Percentiles rank a stretch among this genome's conserved stretches.
These are phyloP conservation scores for Kryptopterus vitreolus DNA, from an alignment of 2,797 vertebrate species.

Conservation along the genomic window DNA sequence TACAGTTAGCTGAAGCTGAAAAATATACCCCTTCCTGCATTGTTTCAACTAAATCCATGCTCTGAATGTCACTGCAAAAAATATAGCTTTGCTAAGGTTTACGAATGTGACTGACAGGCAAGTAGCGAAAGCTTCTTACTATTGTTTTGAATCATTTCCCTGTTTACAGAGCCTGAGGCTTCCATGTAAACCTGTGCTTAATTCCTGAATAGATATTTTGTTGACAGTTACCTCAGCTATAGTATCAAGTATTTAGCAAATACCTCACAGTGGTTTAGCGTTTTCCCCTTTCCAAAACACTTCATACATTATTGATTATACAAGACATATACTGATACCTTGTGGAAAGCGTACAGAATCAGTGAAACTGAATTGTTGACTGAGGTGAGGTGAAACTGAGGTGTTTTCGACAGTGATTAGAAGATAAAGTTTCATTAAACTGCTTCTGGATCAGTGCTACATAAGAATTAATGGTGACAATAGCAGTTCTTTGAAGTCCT, in stretches of 20 bases:
- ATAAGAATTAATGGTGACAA: background rate
- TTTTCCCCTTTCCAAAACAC: background rate
- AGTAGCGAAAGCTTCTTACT: background rate
- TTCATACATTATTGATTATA: background rate
- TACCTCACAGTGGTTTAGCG: background rate
- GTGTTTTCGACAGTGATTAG: background rate
- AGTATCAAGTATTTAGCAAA: background rate
- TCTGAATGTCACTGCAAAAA: background rate
- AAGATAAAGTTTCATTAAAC: background rate
- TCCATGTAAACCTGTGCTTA: background rate
- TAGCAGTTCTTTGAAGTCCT: background rate
- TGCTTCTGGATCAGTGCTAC: background rate
- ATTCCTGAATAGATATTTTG: conserved; percentile 1
- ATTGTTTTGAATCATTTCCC: background rate
- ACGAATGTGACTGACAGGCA: background rate
- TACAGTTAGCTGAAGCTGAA: background rate
- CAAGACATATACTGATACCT: background rate
- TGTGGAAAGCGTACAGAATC: background rate
- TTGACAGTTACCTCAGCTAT: background rate
- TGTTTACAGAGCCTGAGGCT: conserved; percentile 6
- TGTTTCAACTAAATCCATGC: background rate
- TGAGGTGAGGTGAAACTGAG: no score
- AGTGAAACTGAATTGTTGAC: background rate
- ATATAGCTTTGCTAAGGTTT: background rate
- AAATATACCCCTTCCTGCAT: background rate